These are phyloP conservation scores for Platyscapa corneri DNA, from an alignment of 1,140 invertebrate species.

Conservation along the genomic window DNA sequence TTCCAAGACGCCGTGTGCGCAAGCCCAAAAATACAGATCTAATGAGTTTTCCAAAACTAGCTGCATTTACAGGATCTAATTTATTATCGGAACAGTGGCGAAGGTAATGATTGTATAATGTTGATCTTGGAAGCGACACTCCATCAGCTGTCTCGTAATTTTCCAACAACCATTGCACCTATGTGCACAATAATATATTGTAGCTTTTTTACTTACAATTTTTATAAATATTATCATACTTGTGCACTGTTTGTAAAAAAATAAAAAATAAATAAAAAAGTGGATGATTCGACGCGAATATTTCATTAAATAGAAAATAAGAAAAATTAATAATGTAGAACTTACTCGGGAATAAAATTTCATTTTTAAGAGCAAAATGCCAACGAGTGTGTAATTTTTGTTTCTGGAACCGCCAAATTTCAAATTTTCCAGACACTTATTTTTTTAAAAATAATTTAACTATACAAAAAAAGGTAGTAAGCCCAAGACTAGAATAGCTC, in stretches of 20 bases:
- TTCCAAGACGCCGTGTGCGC: slow-evolving; percentile 93
- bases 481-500: too few species aligned
- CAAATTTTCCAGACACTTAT: too few species aligned
- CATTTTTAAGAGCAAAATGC: not conserved
- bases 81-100: slow-evolving; percentile 95
- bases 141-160: slow-evolving; percentile 99
- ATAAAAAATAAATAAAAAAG: slow-evolving; percentile 24
- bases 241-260: slow-evolving; percentile 41
- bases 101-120: slow-evolving; percentile 97
- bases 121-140: slow-evolving; percentile 95
- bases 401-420: too few species aligned
- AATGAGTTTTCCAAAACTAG: slow-evolving; percentile 99
- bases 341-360: not conserved
- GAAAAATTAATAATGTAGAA: not conserved
- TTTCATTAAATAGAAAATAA: not conserved
- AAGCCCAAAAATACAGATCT: slow-evolving; percentile 97
- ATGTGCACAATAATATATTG: slow-evolving; percentile 36
- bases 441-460: too few species aligned
- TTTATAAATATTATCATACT: not conserved
- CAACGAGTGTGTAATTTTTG: not conserved
- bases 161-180: slow-evolving; percentile 98
- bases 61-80: slow-evolving; percentile 98
- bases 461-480: too few species aligned
- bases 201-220: not conserved
- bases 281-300: not conserved